Percentiles rank a stretch among this genome's conserved stretches.
Evolutionary conservation across 2,113 vertebrate genomes (phyloP).

Genomic region (Hirundichthys speculiger): DNA sequence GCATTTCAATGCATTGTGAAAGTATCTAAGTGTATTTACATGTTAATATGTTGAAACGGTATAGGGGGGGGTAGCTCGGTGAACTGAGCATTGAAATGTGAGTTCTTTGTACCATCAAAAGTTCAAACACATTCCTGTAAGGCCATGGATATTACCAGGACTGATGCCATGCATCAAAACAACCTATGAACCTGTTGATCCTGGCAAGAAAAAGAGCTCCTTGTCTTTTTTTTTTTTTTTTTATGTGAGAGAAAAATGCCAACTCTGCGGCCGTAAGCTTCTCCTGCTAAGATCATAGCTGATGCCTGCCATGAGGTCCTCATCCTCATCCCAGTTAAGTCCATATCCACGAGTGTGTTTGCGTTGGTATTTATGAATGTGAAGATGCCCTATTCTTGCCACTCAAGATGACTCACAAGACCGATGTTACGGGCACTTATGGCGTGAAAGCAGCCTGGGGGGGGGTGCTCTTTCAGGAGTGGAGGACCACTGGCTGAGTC

Average conservation of each 20-base stretch:
- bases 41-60: conserved; percentile 83
- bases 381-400: conserved; percentile 87
- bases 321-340: conserved; percentile 40
- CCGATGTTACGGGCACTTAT: conserved; percentile 84
- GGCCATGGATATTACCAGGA: conserved; percentile 58
- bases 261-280: conserved; percentile 5
- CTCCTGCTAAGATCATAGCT: conserved; percentile 27
- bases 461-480: conserved; percentile 85
- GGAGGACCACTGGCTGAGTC: conserved; percentile 78
- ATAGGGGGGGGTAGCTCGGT: conserved; percentile 61
- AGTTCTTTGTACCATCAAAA: conserved; percentile 72
- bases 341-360: conserved; percentile 73
- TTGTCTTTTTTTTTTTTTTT: too few relatives aligned
- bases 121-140: conserved; percentile 80
- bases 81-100: conserved; percentile 72
- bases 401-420: conserved; percentile 91
- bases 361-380: conserved; percentile 78
- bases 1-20: conserved; percentile 76
- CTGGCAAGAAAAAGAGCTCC: neutral
- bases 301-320: conserved; percentile 38
- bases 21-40: conserved; percentile 81
- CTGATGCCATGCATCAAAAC: conserved; percentile 49
- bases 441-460: conserved; percentile 84
- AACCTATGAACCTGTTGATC: conserved; percentile 54
- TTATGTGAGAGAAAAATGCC: neutral